These are phyloP conservation scores for Oreochromis niloticus DNA, from an alignment of 2,113 vertebrate genomes.

Conservation along the genomic window DNA sequence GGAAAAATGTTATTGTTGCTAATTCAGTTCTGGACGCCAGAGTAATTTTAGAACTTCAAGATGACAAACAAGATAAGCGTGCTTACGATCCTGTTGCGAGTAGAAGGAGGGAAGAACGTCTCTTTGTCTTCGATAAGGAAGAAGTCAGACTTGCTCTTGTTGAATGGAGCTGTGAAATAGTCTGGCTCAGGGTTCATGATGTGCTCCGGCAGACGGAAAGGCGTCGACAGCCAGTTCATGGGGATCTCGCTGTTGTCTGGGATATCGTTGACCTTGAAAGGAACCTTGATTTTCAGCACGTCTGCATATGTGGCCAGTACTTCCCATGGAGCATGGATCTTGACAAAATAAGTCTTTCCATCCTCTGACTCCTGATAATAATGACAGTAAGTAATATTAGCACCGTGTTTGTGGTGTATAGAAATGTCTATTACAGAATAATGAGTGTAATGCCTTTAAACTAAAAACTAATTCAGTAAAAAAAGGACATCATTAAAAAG, in stretches of 20 bases:
- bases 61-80: not conserved
- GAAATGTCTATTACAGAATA: not conserved
- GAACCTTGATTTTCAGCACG: slow-evolving; percentile 91
- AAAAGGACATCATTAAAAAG: not conserved
- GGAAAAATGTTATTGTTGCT: not conserved
- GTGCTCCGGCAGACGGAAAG: slow-evolving; percentile 76
- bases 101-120: slow-evolving; percentile 85
- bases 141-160: slow-evolving; percentile 87
- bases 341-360: slow-evolving; percentile 87
- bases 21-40: not conserved
- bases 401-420: not conserved
- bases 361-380: slow-evolving; percentile 85
- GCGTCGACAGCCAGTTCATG: slow-evolving; percentile 75
- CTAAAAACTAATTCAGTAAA: not conserved
- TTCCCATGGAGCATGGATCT: slow-evolving; percentile 95
- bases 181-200: slow-evolving; percentile 86
- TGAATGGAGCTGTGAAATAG: slow-evolving; percentile 88
- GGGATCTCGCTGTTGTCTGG: slow-evolving; percentile 63
- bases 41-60: not conserved
- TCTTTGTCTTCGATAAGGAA: slow-evolving; percentile 84
- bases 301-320: slow-evolving; percentile 90
- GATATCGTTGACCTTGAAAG: slow-evolving; percentile 85
- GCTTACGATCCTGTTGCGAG: slow-evolving; percentile 95
- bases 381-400: not conserved
- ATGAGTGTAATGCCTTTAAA: not conserved